Evolutionary conservation across 2,113 vertebrate genomes (phyloP).

Genomic region (Nerophis ophidion): DNA sequence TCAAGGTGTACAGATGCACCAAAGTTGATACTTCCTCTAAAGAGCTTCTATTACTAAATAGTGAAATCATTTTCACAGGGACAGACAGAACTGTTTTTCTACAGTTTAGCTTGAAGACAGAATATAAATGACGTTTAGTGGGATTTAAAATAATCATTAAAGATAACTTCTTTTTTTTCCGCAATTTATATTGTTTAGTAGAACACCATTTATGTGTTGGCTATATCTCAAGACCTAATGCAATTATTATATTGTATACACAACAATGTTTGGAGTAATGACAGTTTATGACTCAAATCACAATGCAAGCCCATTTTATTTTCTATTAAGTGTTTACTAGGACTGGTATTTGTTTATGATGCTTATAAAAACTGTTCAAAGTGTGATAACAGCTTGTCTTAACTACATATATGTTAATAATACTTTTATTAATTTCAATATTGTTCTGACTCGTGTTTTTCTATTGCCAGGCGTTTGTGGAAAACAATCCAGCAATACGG

Average conservation of each 20-base stretch:
- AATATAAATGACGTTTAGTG: neutral
- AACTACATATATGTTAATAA: neutral
- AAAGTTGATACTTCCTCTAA: neutral
- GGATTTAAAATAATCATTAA: neutral
- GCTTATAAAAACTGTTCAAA: neutral
- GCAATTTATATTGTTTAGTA: neutral
- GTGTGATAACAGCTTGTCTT: neutral
- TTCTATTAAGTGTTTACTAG: too few relatives aligned
- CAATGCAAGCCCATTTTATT: too few relatives aligned
- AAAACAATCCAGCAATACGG: slow-evolving; percentile 97
- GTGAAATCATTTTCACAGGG: neutral
- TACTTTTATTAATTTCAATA: neutral
- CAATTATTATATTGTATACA: neutral
- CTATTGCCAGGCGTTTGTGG: slow-evolving; percentile 87
- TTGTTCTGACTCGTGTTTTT: neutral
- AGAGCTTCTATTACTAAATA: neutral
- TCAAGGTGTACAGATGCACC: slow-evolving; percentile 78
- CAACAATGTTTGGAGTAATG: neutral
- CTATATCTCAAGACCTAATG: neutral
- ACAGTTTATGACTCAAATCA: neutral
- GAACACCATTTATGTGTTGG: neutral
- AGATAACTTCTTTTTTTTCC: too few relatives aligned
- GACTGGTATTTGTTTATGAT: neutral
- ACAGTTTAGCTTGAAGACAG: neutral
- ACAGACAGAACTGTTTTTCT: neutral